Base-by-base conservation (phyloP, 1,140 invertebrate species). In the Scaptomyza montana region DNA sequence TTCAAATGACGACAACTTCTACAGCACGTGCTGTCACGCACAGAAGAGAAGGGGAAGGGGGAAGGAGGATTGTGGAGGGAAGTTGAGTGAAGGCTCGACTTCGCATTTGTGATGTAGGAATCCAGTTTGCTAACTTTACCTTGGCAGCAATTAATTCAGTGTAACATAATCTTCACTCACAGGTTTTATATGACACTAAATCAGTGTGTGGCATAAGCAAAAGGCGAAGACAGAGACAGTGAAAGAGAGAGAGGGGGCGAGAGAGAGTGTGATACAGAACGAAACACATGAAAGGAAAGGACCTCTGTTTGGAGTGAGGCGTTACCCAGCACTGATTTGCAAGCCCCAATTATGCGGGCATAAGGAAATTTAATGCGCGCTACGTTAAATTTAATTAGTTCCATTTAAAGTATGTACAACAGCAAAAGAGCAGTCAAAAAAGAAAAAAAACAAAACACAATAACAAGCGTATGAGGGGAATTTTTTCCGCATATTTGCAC, bases 91-190 rank as follows among this genome's bases (percentile, higher is more conserved):
- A 54, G 47, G 61, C 55, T 36, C 46, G 16, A 43, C 49, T 63
- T 60, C 16, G n/a, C 25, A 45, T 28, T 16, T 45, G 28, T 72
- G 66, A 45, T 33, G 43, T 47, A 46, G 36, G 51, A 36, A 45
- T 28, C 25, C 16, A 19, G 53, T 56, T 74, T 72, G 72, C 65
- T 84, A 89, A 79, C 84, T 84, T 80, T 84, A 89, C 84, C 84
- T 87, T 87, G 73, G 59, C 79, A 77, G 84, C 84, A 87, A 87
- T 87, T 87, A 87, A 89, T 87, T 89, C 84, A 77, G 84, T 43
- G 84, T 87, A 87, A 87, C 84, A 87, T 89, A 87, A 87, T 87
- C 84, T 87, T 84, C 84, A 89, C 84, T 87, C 89, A 89, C 84
- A 89, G 81, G 76, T 87, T 89, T 59, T 84, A 79, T 87, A 87